A percentile compares a stretch with the other conserved stretches of the same genome.
These are phyloP conservation scores for Athetis lepigone DNA, from an alignment of 2,888 invertebrate genomes.

Conservation along the genomic window DNA sequence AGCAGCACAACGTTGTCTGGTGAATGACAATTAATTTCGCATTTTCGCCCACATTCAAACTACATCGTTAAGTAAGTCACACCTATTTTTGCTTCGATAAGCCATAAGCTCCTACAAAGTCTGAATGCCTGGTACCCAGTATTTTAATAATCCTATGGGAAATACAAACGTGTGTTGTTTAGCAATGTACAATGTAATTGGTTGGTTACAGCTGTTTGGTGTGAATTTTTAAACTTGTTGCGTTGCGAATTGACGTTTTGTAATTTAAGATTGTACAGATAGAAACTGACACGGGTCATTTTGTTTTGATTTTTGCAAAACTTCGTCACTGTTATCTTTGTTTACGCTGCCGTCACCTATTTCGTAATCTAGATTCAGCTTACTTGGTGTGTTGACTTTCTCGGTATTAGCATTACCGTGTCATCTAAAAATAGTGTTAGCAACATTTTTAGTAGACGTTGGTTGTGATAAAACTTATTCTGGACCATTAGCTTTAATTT, in stretches of 20 bases:
- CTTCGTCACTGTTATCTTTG: constrained; percentile 1
- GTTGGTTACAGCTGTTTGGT: constrained; percentile 6
- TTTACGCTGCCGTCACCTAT: neutral
- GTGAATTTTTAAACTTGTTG: constrained; percentile 23
- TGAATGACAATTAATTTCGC: constrained; percentile 43
- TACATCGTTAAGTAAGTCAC: constrained; percentile 16
- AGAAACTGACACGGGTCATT: neutral
- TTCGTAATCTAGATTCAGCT: constrained; percentile 3
- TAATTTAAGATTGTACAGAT: constrained; percentile 19
- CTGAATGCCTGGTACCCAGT: constrained; percentile 19
- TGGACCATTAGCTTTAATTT: neutral
- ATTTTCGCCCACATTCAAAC: constrained; percentile 44
- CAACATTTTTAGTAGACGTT: neutral
- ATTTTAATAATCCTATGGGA: constrained; percentile 43
- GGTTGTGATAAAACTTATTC: neutral
- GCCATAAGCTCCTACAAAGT: constrained; percentile 13
- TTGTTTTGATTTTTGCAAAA: neutral
- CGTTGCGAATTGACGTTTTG: constrained; percentile 17
- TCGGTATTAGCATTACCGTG: neutral
- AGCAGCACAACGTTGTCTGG: constrained; percentile 43
- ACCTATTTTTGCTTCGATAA: constrained; percentile 10
- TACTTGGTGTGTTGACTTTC: constrained; percentile 1
- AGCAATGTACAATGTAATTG: constrained; percentile 39
- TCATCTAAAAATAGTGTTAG: constrained; percentile 7
- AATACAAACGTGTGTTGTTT: constrained; percentile 40